Evolutionary conservation across 1,140 invertebrate genomes (phyloP), one percentile per base, ranked within the genome.

Genomic region (Venustaconcha ellipsiformis): DNA sequence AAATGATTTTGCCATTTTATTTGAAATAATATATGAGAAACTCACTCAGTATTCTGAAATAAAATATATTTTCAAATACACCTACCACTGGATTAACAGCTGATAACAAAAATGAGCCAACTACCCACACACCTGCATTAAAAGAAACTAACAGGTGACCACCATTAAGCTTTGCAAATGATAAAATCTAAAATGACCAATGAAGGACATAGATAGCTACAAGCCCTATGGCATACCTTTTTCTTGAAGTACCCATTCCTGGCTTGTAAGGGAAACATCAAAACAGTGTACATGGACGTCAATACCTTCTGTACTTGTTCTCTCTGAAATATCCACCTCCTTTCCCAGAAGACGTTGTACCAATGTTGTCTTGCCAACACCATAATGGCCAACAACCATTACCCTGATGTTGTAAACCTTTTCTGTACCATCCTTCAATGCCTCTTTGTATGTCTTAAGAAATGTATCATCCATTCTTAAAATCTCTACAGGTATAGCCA

Each of bases 301-400:
- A 18, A 70, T 70, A 26, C 68, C 68, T 18, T 70, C 48, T 59
- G 68, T 70, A 26, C 68, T 70, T 57, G 57, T 57, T 57, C 57
- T 17, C 59, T 70, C 20, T 14, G 37, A 15, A 18, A 60, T 70
- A 26, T 70, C 68, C 18, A 70, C 68, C 37, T 70, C 58, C 59
- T 70, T 58, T 37, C 18, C 57, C n/a, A 70, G 26, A 18, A 70
- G 18, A 15, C 58, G 68, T n/a, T 70, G 58, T 14, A 58, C 59
- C 17, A 70, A 26, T 15, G 68, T 70, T 23, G 68, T 59, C 17
- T 70, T 70, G 1, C 68, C 68, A 57, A 70, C 68, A 18, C 68
- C 68, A 30, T 70, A 59, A 37, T 70, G 68, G 8, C 68, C 68
- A 12, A 70, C 68, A 20, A 70, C 57, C 68, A 59, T 70, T 14